Evolutionary conservation across 2,797 vertebrate genomes (phyloP).

Genomic region (Sylvilagus floridanus): DNA sequence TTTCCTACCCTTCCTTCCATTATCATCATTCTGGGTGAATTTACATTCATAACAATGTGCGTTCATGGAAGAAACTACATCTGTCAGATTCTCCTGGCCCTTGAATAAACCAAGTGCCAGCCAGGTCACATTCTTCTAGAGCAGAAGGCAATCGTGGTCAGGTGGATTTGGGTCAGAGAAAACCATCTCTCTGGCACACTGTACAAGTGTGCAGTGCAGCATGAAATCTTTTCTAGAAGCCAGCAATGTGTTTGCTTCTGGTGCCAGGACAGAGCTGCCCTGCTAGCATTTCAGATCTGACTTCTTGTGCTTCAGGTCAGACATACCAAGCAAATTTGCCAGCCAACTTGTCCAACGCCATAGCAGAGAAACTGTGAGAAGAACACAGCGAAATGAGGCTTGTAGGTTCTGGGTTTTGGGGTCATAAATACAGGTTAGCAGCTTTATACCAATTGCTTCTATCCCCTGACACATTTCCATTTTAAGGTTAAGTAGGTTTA

Average conservation of each 20-base stretch:
- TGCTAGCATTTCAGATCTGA: slow-evolving; percentile 12
- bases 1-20: not conserved
- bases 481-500: slow-evolving; percentile 85
- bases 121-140: not conserved
- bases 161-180: not conserved
- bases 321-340: not conserved
- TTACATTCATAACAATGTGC: not conserved
- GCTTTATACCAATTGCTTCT: slow-evolving; percentile 79
- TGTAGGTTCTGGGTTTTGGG: slow-evolving; percentile 79
- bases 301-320: slow-evolving; percentile 28
- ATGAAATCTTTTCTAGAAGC: slow-evolving; percentile 20
- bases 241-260: not conserved
- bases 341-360: not conserved
- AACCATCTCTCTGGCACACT: not conserved
- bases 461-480: slow-evolving; percentile 82
- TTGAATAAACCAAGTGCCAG: not conserved
- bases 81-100: not conserved
- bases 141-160: not conserved
- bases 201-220: not conserved
- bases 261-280: not conserved
- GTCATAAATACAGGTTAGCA: slow-evolving; percentile 82
- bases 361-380: slow-evolving; percentile 52
- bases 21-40: not conserved
- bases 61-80: not conserved
- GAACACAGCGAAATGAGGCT: slow-evolving; percentile 61